Conservation (phyloP, 2,797 vertebrate genomes). For the Coranthus polyacanthus region DNA sequence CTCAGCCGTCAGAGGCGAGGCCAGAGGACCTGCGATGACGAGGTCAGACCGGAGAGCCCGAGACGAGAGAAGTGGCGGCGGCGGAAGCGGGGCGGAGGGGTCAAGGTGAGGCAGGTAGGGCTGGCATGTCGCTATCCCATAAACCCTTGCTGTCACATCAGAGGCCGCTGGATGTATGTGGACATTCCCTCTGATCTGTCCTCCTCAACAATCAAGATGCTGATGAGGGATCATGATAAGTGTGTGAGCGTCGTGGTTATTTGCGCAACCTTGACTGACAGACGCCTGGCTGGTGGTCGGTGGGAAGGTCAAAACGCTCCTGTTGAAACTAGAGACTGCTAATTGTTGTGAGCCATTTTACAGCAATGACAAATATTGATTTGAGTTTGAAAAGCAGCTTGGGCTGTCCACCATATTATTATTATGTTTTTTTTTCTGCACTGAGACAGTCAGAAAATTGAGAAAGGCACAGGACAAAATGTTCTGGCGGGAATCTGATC, state of each 20-base stretch:
- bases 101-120: constrained; percentile 68
- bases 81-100: constrained; percentile 40
- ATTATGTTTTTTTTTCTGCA: constrained; percentile 29
- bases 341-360: constrained; percentile 29
- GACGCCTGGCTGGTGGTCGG: constrained; percentile 10
- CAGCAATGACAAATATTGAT: constrained; percentile 33
- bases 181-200: constrained; percentile 64
- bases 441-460: constrained; percentile 47
- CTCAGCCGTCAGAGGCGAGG: constrained; percentile 82
- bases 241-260: constrained; percentile 56
- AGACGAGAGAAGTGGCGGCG: constrained; percentile 39
- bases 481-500: constrained; percentile 58
- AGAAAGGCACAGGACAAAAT: constrained; percentile 61
- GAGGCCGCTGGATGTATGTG: constrained; percentile 75
- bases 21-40: constrained; percentile 75
- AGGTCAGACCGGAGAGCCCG: constrained; percentile 73
- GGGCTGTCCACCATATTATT: constrained; percentile 13
- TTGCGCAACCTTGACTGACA: constrained; percentile 52
- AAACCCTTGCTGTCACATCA: constrained; percentile 78
- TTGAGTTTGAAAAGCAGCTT: constrained; percentile 34
- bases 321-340: constrained; percentile 23
- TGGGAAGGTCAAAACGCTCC: constrained; percentile 56
- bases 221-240: constrained; percentile 79
- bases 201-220: constrained; percentile 73
- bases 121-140: constrained; percentile 51